These are phyloP conservation scores for Marisa cornuarietis DNA, from an alignment of 1,140 invertebrate genomes.

Conservation along the genomic window DNA sequence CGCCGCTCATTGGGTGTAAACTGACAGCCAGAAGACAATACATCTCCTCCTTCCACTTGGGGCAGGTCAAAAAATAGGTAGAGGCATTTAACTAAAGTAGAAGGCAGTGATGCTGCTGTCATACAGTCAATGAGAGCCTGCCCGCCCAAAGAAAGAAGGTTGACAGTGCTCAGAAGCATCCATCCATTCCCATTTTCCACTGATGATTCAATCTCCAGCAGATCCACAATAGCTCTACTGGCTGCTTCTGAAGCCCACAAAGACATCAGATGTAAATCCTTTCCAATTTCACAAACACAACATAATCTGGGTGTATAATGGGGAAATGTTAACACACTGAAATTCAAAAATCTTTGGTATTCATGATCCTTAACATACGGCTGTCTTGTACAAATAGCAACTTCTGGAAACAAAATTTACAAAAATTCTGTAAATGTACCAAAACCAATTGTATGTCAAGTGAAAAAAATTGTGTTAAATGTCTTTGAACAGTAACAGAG, in stretches of 20 bases:
- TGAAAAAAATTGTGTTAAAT: too few relatives aligned
- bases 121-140: slow-evolving; percentile 74
- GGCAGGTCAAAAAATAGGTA: slow-evolving; percentile 99
- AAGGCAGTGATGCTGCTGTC: slow-evolving; percentile 94
- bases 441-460: too few relatives aligned
- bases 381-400: too few relatives aligned
- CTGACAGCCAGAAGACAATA: slow-evolving; percentile 75
- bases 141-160: slow-evolving; percentile 79
- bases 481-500: too few relatives aligned
- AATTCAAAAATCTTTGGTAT: too few relatives aligned
- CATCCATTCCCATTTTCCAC: slow-evolving; percentile 94
- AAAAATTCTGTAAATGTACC: too few relatives aligned
- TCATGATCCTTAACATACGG: too few relatives aligned
- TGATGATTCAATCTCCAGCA: slow-evolving; percentile 82
- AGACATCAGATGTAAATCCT: too few relatives aligned
- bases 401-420: too few relatives aligned
- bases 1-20: slow-evolving; percentile 90
- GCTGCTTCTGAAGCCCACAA: slow-evolving; percentile 76
- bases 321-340: background rate
- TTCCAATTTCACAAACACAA: background rate
- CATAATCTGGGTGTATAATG: background rate
- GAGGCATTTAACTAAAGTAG: slow-evolving; percentile 97
- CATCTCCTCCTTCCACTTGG: slow-evolving; percentile 74
- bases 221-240: slow-evolving; percentile 94
- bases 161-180: slow-evolving; percentile 92